Evolutionary conservation across 2,797 vertebrate species (phyloP), one percentile per base, ranked within the genome.

Genomic region (Peromyscus attwateri): DNA sequence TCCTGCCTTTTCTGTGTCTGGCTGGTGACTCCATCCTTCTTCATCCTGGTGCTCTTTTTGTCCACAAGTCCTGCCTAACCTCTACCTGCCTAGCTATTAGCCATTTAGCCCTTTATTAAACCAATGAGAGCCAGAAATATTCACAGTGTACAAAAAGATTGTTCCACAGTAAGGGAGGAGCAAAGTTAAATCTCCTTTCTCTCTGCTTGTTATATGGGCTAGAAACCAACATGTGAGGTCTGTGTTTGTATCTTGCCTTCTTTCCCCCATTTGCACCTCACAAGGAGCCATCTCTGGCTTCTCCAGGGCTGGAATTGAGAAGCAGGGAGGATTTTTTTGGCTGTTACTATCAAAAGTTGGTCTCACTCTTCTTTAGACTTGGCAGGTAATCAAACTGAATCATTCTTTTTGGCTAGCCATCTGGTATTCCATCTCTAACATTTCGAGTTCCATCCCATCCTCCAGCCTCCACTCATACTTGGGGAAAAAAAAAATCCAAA

Each of bases 401-500:
- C 55, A 27, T 64, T 77, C 40, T 79, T 94, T 95, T 87, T 92
- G 73, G 64, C 68, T 84, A 85, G 68, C 40, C 84, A 92, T 83
- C 93, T 96, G 77, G 73, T 23, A n/a, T 87, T 25, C 79, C 14
- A 27, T 79, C 62, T 52, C 80, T 95, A 88, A 52, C 29, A 40
- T 21, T 89, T 70, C 4, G 49, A n/a, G 19, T 89, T 29, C 52
- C 49, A 37, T 87, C 3, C 60, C 52, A 31, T 62, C 29, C 19
- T 73, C 75, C 12, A 87, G 81, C 3, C 31, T 76, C 52, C 2
- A 19, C 21, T 73, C 46, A 75, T 94, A 93, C 73, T 96, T 97
- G 92, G 90, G 68, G 95, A n/a, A n/a, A 91, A 96, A 93, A 92
- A 21, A 73, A 1, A 23, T 95, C 31, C 92, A 93, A 87, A 93